Base-by-base conservation (phyloP, 2,113 vertebrate species). In the Cynoglossus semilaevis region DNA sequence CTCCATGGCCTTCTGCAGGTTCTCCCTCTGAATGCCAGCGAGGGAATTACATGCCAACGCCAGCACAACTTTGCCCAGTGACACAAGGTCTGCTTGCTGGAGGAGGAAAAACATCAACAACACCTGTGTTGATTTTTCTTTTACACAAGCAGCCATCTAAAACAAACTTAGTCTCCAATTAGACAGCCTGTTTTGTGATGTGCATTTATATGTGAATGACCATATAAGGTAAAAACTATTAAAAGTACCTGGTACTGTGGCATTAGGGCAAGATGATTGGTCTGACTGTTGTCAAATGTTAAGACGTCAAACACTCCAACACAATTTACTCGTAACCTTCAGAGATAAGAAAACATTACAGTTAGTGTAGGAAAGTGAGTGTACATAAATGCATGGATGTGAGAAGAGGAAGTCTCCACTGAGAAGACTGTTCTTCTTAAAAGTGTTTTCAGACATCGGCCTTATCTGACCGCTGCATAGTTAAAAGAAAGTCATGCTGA, bases 1-100 rank as follows among this genome's bases (percentile, higher is more conserved):
- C 91, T 99, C 97, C 96, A 98, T 97, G 73, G 96, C 96, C 87
- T 99, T 98, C 89, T 98, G 96, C 79, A 99, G 90, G 88, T 97
- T 99, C 74, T 99, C 97, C 88, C 96, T 94, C 83, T 99, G 96
- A 89, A 98, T 98, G 82, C 97, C 97, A 88, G 96, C 94, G 84
- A 98, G 91, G 84, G 96, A 98, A 90, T 99, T 99, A 86, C 96
- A 99, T 56, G 97, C 95, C 88, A 99, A 88, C 59, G 97, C 95
- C 91, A 99, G 90, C 63, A 99, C 97, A 89, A 99, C 95, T 89
- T 99, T 99, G 88, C 97, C 97, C 90, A 99, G 87, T 48, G 96
- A 96, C 83, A 98, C 97, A 51, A 99, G 92, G 90, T 99, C 97
- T 81, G 96, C 96, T 98, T 99, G 97, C 97, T 99, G 86, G 67